Evolutionary conservation across 2,113 vertebrate genomes (phyloP), one percentile per base, ranked within the genome.

Genomic region (Mormyrus lacerda): DNA sequence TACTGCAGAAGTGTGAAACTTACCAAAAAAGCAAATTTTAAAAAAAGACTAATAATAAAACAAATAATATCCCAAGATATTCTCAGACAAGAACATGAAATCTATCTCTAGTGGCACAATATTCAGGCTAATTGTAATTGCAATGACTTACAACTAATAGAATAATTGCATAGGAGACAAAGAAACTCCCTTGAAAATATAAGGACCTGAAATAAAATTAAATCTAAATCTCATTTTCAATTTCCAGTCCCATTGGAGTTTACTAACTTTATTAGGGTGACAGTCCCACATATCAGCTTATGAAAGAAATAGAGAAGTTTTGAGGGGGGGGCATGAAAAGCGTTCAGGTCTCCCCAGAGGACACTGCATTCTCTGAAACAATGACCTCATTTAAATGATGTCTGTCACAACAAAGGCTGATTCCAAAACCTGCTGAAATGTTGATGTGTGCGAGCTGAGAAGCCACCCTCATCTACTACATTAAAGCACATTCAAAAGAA

Each of bases 331-430:
- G 53, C 24, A 35, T 65, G 73, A 55, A 76, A 84, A 84, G 42
- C 82, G 87, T 45, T 90, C 89, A 48, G 87, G 51, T 90, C 88
- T 90, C 44, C 89, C 89, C 73, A 21, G 51, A 73, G 89, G 89
- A 88, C 15, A 58, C 19, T 35, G 82, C 53, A 35, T 55, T 90
- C 89, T 88, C 82, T 84, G 55, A 65, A 61, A 83, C 87, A 88
- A 90, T 48, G 76, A 83, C 85, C 76, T 83, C 87, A 90, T 90
- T 84, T 88, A 90, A 90, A 88, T 90, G 89, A 83, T 55, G 58
- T 88, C 87, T 90, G 87, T 90, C 89, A 90, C 87, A 90, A 90
- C 76, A 90, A 88, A 88, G 89, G 61, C 35, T 48, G 42, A 65
- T 85, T 88, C 48, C 39, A 31, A 17, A 90, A 90, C 50, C 50